Evolutionary conservation across 2,113 vertebrate species (phyloP).

Genomic region (Vicugna pacos): DNA sequence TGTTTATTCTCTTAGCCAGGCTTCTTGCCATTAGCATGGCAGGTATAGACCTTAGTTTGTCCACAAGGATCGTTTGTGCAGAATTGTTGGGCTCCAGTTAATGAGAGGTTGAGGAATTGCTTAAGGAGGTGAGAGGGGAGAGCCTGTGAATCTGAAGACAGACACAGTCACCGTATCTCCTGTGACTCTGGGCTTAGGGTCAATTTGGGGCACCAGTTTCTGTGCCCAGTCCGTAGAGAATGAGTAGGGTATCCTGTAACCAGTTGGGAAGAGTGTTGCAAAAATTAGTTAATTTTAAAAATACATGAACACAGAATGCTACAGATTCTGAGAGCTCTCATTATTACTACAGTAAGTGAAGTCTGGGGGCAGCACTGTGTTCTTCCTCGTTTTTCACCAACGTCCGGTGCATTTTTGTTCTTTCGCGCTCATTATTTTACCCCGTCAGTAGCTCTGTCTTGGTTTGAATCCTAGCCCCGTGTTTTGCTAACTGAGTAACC

Average conservation of each 20-base stretch:
- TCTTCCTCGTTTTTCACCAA: background rate
- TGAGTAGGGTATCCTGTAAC: background rate
- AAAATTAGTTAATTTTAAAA: conserved; percentile 24
- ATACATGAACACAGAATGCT: background rate
- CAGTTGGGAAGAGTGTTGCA: background rate
- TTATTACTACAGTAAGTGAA: background rate
- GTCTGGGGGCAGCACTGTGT: background rate
- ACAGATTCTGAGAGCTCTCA: background rate
- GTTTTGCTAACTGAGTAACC: background rate
- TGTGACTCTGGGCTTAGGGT: background rate
- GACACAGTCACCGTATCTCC: background rate
- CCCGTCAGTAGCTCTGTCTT: background rate
- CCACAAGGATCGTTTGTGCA: background rate
- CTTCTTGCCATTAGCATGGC: background rate
- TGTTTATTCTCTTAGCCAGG: background rate
- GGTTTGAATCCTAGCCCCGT: background rate
- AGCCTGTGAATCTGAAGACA: background rate
- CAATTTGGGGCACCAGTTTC: background rate
- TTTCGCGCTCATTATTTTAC: background rate
- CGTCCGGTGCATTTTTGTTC: background rate
- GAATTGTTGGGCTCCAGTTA: background rate
- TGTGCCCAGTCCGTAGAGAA: background rate
- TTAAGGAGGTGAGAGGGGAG: background rate
- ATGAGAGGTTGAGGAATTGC: background rate
- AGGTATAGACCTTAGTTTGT: background rate